These are phyloP conservation scores for Sisor rabdophorus DNA, from an alignment of 2,113 vertebrate species.

Conservation along the genomic window DNA sequence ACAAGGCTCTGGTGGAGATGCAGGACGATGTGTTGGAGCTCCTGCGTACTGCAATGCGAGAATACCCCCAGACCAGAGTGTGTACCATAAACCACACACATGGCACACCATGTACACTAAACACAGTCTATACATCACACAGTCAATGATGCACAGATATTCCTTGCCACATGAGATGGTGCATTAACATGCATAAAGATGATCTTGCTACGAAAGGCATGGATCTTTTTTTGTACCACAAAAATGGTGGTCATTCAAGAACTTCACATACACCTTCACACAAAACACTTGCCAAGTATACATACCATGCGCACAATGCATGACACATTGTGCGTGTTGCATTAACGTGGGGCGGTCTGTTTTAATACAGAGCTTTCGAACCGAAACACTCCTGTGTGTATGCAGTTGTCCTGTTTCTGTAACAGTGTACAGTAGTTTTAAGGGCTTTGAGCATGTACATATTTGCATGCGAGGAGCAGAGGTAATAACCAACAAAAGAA, in stretches of 20 bases:
- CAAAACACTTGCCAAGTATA: too few relatives aligned
- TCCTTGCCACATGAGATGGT: too few relatives aligned
- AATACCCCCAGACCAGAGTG: conserved; percentile 84
- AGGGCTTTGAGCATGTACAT: background rate
- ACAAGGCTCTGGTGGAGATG: conserved; percentile 97
- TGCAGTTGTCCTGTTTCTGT: background rate
- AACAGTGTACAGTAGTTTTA: background rate
- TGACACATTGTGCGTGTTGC: too few relatives aligned
- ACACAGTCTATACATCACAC: background rate
- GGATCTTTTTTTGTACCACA: too few relatives aligned
- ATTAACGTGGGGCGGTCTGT: background rate
- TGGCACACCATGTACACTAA: background rate
- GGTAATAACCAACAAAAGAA: background rate
- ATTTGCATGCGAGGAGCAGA: background rate
- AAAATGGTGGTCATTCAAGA: too few relatives aligned
- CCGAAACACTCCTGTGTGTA: conserved; percentile 1
- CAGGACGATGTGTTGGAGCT: conserved; percentile 86
- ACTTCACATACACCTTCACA: too few relatives aligned
- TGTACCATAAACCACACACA: conserved; percentile 27
- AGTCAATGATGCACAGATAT: too few relatives aligned
- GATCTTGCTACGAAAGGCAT: too few relatives aligned
- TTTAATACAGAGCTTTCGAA: background rate
- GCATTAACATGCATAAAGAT: too few relatives aligned
- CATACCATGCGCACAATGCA: too few relatives aligned
- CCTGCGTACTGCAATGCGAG: conserved; percentile 75